A percentile compares a stretch with the other conserved stretches of the same genome.
These are phyloP conservation scores for Napeogenes sylphis DNA, from an alignment of 2,888 invertebrate genomes.

Conservation along the genomic window DNA sequence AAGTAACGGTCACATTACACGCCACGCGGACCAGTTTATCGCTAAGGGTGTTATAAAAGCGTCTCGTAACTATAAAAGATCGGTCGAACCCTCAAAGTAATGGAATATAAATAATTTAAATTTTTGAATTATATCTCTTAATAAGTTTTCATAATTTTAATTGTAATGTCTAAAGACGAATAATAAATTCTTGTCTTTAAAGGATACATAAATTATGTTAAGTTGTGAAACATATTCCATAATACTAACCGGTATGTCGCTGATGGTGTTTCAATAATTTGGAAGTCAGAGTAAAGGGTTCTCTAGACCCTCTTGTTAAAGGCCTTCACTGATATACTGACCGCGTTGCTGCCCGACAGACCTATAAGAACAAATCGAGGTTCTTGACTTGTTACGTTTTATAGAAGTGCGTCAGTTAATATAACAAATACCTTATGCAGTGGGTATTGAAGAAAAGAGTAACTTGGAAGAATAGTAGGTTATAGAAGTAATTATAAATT, in stretches of 20 bases:
- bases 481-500: neutral
- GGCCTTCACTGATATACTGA: slow-evolving; percentile 80
- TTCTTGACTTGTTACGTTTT: slow-evolving; percentile 76
- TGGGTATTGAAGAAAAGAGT: neutral
- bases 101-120: neutral
- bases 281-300: slow-evolving; percentile 75
- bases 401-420: slow-evolving; percentile 69
- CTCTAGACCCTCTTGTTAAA: slow-evolving; percentile 82
- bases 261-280: slow-evolving; percentile 81
- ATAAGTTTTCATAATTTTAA: too few relatives aligned
- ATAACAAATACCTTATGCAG: slow-evolving; percentile 66
- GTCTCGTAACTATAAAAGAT: neutral
- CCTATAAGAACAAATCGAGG: slow-evolving; percentile 79
- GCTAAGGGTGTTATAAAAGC: slow-evolving; percentile 3
- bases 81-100: neutral
- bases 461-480: too few relatives aligned
- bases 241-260: slow-evolving; percentile 78
- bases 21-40: slow-evolving; percentile 2
- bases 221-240: slow-evolving; percentile 78
- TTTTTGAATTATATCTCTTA: neutral
- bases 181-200: neutral
- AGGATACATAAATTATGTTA: neutral
- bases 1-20: slow-evolving; percentile 1
- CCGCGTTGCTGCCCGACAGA: slow-evolving; percentile 76
- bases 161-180: too few relatives aligned